Percentiles rank a stretch among this genome's conserved stretches.
phyloP scores from a whole-genome alignment of 1,140 invertebrate genomes.

The Aricia agestis region DNA sequence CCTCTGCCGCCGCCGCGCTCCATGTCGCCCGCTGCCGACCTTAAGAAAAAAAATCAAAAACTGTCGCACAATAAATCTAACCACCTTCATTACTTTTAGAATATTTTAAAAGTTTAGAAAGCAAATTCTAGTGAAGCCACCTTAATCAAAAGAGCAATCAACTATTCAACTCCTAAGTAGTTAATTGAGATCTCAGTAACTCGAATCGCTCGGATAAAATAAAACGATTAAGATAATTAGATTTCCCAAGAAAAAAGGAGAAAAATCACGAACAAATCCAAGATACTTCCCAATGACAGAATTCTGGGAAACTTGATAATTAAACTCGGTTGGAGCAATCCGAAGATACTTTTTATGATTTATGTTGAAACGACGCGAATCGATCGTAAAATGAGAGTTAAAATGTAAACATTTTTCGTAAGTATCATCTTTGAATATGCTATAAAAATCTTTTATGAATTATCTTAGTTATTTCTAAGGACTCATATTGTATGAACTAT shows the following conservation, averaged over 20 bases:
- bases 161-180: not conserved
- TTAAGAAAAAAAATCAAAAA: too few relatives aligned
- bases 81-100: too few relatives aligned
- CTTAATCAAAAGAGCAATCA: not conserved
- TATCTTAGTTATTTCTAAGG: too few relatives aligned
- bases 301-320: not conserved
- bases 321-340: not conserved
- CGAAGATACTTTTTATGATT: slow-evolving; percentile 2
- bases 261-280: not conserved
- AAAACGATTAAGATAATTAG: slow-evolving; percentile 1
- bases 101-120: not conserved
- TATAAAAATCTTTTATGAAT: too few relatives aligned
- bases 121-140: not conserved
- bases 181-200: not conserved
- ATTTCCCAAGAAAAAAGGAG: not conserved
- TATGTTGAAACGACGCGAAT: not conserved
- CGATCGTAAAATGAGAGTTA: not conserved
- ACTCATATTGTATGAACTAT: too few relatives aligned
- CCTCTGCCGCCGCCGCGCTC: too few relatives aligned
- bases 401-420: not conserved
- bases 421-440: too few relatives aligned
- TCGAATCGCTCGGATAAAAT: not conserved
- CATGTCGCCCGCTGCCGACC: too few relatives aligned
- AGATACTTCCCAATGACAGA: not conserved
- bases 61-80: too few relatives aligned